Evolutionary conservation across 2,113 vertebrate species (phyloP), one percentile per base, ranked within the genome.

Genomic region (Leptobrachium leishanense): DNA sequence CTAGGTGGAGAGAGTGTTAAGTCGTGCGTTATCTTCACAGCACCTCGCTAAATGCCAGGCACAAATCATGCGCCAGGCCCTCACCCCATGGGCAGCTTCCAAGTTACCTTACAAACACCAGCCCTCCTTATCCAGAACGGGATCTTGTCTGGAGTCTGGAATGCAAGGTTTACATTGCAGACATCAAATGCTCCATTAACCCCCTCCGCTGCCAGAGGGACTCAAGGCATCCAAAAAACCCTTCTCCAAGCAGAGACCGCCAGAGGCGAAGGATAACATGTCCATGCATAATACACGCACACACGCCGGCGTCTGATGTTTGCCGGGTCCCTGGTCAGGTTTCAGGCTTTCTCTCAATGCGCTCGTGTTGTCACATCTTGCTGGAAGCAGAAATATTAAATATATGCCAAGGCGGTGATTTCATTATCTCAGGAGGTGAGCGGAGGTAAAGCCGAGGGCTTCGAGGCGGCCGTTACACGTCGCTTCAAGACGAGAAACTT

Each of bases 91-190:
- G 13, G 11, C 12, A 67, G n/a, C 1, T 40, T 54, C 74, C 63
- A 46, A 20, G 43, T 46, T 59, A 43, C 72, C 59, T 75, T 75
- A 6, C 59, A 75, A 46, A 42, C 42, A 55, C 42, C n/a, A 11
- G 31, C 59, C 63, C 64, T 42, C 9, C 39, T 76, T 76, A 76
- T 76, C 74, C 74, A 39, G 46, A 63, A 50, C 20, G 64, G 20
- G 74, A 68, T 76, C 73, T 75, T 50, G 73, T 75, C 74, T 76
- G 65, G 74, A 62, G 46, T 15, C 50, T 68, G 74, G 74, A 76
- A 76, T 68, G 74, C 66, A 40, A 55, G n/a, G 64, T 55, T 67
- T 55, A 54, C 64, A 67, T 66, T 67, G 3, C 9, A 65, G 12
- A 67, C 43, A 20, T 12, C 40, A 46, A 6, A 46, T 41, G 46